Evolutionary conservation across 2,113 vertebrate genomes (phyloP), one percentile per base, ranked within the genome.

Genomic region (Cephalopholis sonnerati): DNA sequence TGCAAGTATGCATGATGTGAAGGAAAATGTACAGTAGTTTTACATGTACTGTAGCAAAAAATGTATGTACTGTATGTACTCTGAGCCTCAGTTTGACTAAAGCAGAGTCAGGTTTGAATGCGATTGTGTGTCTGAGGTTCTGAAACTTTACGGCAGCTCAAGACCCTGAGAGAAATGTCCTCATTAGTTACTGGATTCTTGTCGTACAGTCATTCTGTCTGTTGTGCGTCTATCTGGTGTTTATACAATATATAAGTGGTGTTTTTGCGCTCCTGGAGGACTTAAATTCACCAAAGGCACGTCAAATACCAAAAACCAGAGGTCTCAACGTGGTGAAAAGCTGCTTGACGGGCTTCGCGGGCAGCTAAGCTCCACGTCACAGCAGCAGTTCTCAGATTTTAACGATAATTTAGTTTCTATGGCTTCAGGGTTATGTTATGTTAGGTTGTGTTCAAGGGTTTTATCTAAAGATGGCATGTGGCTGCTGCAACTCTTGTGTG

Each of bases 111-210:
- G 39, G 53, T 15, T 25, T 61, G 16, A 59, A 17, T 68, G 15
- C 32, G 15, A 67, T 12, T 27, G 29, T 39, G 57, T 39, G 81
- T 74, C n/a, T 29, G 54, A 74, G 69, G 58, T 53, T 82, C n/a
- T 71, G 80, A 81, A 79, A 39, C 63, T 51, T 72, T 48, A 66
- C 36, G 39, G 77, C 62, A 69, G 48, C 48, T 68, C n/a, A 24
- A 83, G 64, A 77, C 82, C 90, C 90, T 83, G 89, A 93, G 90
- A 87, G 61, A 32, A 41, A 81, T 62, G 62, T 77, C 29, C 44
- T 86, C 41, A 6, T 67, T 44, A 67, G 7, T 46, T 25, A 53
- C 12, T 32, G 32, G 67, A 59, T 72, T 41, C 25, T 65, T 54
- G 44, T 25, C 55, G 16, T 57, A 70, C 66, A 89, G 82, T 76